phyloP scores from a whole-genome alignment of 2,113 vertebrate genomes.

The Dendrocopos noguchii region DNA sequence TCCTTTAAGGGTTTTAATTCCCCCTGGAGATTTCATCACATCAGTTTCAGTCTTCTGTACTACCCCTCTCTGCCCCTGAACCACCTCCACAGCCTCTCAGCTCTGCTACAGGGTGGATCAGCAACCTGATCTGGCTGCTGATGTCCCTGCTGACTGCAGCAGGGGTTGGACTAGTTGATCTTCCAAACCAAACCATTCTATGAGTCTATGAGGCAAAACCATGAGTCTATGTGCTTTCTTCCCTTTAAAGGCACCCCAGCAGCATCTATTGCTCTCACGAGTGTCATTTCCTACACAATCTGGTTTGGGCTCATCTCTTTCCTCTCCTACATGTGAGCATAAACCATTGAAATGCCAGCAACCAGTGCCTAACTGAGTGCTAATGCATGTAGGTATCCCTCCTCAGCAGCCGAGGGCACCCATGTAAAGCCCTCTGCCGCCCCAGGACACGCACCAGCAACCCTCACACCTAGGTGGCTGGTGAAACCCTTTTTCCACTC shows the following conservation, averaged over 20 bases:
- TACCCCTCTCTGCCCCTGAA: too few relatives aligned
- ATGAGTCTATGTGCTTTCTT: neutral
- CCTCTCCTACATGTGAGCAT: neutral
- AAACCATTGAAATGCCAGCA: neutral
- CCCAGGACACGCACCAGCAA: accelerated
- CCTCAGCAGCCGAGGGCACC: neutral
- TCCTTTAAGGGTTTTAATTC: neutral
- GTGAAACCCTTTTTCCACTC: neutral
- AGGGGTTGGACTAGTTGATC: too few relatives aligned
- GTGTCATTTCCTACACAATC: neutral
- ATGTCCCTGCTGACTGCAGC: too few relatives aligned
- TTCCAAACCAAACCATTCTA: too few relatives aligned
- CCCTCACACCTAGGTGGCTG: neutral
- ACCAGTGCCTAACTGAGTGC: neutral
- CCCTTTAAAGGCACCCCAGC: neutral
- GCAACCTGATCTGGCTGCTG: too few relatives aligned
- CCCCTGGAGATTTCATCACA: neutral
- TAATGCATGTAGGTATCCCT: neutral
- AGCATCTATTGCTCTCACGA: neutral
- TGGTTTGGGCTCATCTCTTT: neutral
- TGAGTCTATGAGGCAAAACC: too few relatives aligned
- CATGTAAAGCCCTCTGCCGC: neutral
- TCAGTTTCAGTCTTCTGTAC: neutral
- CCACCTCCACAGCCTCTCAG: neutral
- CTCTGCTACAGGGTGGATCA: neutral